These are phyloP conservation scores for Malurus alboscapulatus DNA, from an alignment of 2,113 vertebrate species.

Conservation along the genomic window DNA sequence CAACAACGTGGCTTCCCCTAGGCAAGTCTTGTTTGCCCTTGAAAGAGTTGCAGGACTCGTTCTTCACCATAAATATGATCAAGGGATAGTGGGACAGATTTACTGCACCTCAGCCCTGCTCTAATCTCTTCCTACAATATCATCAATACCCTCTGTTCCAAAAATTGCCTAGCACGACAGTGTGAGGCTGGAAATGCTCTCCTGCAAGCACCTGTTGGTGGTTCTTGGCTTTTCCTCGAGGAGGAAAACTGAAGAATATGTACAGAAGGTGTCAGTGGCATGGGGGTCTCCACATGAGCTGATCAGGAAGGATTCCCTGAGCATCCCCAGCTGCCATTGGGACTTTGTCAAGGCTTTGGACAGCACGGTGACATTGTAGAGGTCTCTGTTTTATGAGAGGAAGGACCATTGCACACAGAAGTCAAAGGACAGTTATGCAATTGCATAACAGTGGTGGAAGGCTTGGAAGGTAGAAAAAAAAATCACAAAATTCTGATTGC, in stretches of 20 bases:
- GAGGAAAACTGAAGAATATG: background rate
- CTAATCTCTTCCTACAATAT: background rate
- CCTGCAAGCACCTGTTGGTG: background rate
- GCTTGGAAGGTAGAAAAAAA: background rate
- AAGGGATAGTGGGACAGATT: background rate
- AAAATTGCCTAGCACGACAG: background rate
- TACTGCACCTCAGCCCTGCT: background rate
- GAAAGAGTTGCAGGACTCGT: conserved; percentile 5
- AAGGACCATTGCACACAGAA: background rate
- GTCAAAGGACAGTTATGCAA: background rate
- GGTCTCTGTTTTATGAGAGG: background rate
- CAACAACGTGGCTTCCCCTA: conserved; percentile 31
- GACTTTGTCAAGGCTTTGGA: background rate
- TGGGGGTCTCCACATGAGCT: accelerated
- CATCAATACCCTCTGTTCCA: background rate
- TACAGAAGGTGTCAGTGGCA: background rate
- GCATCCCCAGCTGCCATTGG: background rate
- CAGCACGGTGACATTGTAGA: background rate
- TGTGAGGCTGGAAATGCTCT: background rate
- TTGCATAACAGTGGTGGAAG: accelerated
- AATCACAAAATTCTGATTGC: background rate
- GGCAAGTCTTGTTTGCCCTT: conserved; percentile 17
- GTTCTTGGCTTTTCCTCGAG: background rate
- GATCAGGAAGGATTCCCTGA: background rate
- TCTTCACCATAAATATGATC: conserved; percentile 41